phyloP scores from a whole-genome alignment of 2,113 vertebrate genomes.

The Gasterosteus nipponicus region DNA sequence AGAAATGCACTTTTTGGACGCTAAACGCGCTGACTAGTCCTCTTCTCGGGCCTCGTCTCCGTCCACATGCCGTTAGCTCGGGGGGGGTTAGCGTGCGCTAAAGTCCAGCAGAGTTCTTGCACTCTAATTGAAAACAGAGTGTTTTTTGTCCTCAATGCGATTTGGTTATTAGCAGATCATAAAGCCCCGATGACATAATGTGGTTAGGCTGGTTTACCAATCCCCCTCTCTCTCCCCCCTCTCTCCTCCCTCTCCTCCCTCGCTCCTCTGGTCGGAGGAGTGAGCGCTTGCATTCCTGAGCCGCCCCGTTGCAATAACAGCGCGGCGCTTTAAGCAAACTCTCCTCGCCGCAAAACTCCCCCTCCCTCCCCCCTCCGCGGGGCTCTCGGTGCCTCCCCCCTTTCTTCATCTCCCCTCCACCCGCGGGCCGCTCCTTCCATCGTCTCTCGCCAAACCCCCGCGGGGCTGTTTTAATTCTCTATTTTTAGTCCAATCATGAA shows the following conservation, averaged over 20 bases:
- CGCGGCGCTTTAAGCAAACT: slow-evolving; percentile 80
- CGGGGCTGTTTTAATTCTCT: slow-evolving; percentile 49
- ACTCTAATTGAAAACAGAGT: slow-evolving; percentile 71
- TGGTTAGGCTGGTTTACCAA: slow-evolving; percentile 72
- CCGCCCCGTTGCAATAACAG: slow-evolving; percentile 79
- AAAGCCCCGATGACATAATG: slow-evolving; percentile 79
- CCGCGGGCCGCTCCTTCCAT: slow-evolving; percentile 59
- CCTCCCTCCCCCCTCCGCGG: slow-evolving; percentile 20
- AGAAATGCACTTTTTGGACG: slow-evolving; percentile 3
- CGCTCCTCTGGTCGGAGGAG: slow-evolving; percentile 57
- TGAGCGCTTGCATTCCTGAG: slow-evolving; percentile 71
- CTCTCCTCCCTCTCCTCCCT: slow-evolving; percentile 20
- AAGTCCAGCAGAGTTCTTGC: slow-evolving; percentile 51
- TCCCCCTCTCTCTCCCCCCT: slow-evolving; percentile 30
- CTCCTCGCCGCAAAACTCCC: slow-evolving; percentile 66
- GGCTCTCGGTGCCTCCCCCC: slow-evolving; percentile 34
- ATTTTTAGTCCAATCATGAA: slow-evolving; percentile 57
- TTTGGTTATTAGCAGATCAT: slow-evolving; percentile 79
- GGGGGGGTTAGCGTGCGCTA: slow-evolving; percentile 25
- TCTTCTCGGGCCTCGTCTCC: slow-evolving; percentile 10
- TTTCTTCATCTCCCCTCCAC: slow-evolving; percentile 30
- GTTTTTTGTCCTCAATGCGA: slow-evolving; percentile 66
- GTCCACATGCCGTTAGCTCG: slow-evolving; percentile 44
- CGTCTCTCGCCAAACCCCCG: slow-evolving; percentile 62
- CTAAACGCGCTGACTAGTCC: slow-evolving; percentile 21